Conservation (phyloP, 2,113 vertebrate genomes). For the Leucopternis melanops region DNA sequence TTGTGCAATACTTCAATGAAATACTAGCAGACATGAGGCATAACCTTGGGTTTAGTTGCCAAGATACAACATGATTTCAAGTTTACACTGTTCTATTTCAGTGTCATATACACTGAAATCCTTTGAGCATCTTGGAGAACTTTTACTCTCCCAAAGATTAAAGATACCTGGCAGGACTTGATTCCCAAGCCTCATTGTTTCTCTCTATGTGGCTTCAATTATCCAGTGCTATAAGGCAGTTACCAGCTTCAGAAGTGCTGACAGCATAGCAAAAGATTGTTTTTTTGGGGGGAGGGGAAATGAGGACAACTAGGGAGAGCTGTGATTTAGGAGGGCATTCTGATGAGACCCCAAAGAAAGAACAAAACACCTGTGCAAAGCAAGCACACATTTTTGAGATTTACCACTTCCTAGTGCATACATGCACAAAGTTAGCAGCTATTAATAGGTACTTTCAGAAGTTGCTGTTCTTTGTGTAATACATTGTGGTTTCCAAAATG, state of each 20-base stretch:
- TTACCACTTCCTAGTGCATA: not conserved
- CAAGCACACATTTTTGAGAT: not conserved
- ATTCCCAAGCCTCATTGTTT: not conserved
- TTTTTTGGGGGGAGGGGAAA: not conserved
- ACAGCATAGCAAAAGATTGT: not conserved
- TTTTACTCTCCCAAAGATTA: not conserved
- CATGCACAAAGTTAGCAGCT: not conserved
- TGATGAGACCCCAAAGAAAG: not conserved
- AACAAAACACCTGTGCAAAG: not conserved
- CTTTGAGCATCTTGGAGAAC: not conserved
- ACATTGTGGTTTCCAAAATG: not conserved
- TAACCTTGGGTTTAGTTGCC: not conserved
- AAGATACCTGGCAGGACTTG: not conserved
- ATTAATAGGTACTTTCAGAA: not conserved
- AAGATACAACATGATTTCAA: not conserved
- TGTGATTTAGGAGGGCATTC: not conserved
- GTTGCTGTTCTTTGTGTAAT: not conserved
- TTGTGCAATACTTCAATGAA: not conserved
- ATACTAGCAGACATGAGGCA: not conserved
- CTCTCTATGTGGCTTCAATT: not conserved
- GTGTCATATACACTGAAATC: not conserved
- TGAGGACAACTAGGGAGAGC: not conserved
- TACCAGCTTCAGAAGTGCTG: not conserved
- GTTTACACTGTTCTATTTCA: not conserved
- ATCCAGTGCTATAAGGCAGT: not conserved